A percentile compares a stretch with the other conserved stretches of the same genome.
Evolutionary conservation across 2,797 vertebrate genomes (phyloP).

Genomic region (Lagorchestes hirsutus): DNA sequence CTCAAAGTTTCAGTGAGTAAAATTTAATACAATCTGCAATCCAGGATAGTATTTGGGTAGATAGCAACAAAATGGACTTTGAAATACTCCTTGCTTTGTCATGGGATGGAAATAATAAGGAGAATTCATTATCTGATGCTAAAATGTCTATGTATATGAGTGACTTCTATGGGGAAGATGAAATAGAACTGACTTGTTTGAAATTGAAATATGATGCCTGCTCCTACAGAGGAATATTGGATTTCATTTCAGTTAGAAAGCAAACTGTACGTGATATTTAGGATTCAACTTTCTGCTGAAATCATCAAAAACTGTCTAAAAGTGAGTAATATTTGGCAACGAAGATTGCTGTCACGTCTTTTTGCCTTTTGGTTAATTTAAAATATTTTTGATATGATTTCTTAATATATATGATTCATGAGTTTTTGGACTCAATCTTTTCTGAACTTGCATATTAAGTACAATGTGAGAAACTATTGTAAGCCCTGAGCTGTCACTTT

Average conservation of each 20-base stretch:
- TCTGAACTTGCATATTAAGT: not conserved
- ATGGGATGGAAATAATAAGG: not conserved
- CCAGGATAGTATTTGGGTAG: not conserved
- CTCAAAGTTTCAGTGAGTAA: not conserved
- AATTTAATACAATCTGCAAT: not conserved
- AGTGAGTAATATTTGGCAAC: slow-evolving; percentile 22
- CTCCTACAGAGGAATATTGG: not conserved
- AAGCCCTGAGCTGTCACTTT: not conserved
- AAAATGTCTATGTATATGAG: not conserved
- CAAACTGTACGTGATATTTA: not conserved
- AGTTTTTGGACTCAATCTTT: not conserved
- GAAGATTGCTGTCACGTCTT: not conserved
- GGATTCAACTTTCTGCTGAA: slow-evolving; percentile 16
- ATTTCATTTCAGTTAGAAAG: not conserved
- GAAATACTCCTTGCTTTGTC: not conserved
- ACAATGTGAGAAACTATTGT: not conserved
- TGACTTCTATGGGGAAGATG: not conserved
- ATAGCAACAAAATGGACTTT: not conserved
- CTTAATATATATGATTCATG: not conserved
- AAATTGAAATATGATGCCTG: not conserved
- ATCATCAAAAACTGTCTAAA: slow-evolving; percentile 32
- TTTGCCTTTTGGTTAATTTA: not conserved
- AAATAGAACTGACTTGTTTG: not conserved
- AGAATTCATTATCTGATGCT: not conserved
- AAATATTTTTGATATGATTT: not conserved